Percentiles rank a stretch among this genome's conserved stretches.
These are phyloP conservation scores for Drosophila burlai DNA, from an alignment of 1,140 invertebrate species.

Conservation along the genomic window DNA sequence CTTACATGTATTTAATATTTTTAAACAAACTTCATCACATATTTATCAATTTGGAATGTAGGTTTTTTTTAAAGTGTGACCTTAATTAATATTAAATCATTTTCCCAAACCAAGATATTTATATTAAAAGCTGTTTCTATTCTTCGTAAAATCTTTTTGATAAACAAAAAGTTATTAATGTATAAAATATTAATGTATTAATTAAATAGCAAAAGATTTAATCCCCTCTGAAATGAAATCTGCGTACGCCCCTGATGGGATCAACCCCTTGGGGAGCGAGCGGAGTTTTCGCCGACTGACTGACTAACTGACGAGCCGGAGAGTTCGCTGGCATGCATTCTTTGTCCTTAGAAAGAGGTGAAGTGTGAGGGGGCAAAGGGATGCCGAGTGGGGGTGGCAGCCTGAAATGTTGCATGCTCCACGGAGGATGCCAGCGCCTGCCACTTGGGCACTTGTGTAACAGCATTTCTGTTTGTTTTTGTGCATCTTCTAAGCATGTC, in stretches of 20 bases:
- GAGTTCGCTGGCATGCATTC: constrained; percentile 53
- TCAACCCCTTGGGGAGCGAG: constrained; percentile 34
- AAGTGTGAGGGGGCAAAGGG: background rate
- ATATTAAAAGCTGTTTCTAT: too few species aligned
- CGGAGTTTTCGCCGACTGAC: constrained; percentile 46
- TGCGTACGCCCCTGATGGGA: background rate
- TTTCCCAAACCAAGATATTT: background rate
- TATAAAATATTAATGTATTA: background rate
- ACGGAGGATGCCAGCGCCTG: constrained; percentile 52
- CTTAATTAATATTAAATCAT: background rate
- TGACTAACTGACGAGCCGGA: constrained; percentile 49
- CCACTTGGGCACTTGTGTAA: constrained; percentile 60
- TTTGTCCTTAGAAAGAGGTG: constrained; percentile 9
- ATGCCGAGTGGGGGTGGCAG: constrained; percentile 23
- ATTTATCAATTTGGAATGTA: background rate
- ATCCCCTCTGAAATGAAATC: background rate
- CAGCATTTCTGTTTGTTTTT: constrained; percentile 69
- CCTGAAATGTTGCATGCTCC: constrained; percentile 38
- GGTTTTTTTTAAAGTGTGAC: background rate
- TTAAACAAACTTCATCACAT: background rate
- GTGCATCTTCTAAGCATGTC: constrained; percentile 50
- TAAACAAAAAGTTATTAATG: background rate
- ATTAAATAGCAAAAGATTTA: background rate
- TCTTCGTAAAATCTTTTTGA: background rate
- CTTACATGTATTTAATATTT: background rate